A percentile compares a stretch with the other conserved stretches of the same genome.
phyloP scores from a whole-genome alignment of 1,140 invertebrate species.

The Amphibalanus amphitrite region DNA sequence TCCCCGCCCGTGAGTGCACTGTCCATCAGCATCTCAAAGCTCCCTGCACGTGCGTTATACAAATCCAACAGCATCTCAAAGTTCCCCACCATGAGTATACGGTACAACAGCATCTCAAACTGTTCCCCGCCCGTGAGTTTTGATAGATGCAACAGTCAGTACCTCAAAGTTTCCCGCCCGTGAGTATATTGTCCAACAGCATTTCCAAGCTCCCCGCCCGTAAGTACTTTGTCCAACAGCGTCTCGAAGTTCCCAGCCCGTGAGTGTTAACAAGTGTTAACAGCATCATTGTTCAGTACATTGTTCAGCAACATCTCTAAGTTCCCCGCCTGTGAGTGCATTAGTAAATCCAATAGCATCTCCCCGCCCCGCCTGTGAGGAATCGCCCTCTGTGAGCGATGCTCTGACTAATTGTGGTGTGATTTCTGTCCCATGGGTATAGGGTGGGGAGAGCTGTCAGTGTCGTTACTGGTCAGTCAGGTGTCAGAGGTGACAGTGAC shows the following conservation, averaged over 20 bases:
- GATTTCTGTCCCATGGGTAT: no score
- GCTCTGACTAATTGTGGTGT: no score
- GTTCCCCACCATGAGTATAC: no score
- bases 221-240: not conserved
- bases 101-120: conserved; percentile 91
- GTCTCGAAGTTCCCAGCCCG: not conserved
- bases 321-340: not conserved
- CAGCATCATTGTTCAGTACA: not conserved
- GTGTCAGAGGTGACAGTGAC: no score
- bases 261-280: not conserved
- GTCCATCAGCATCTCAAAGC: not conserved
- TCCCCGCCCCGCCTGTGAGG: not conserved
- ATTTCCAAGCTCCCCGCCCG: not conserved
- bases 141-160: not conserved
- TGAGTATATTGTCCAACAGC: not conserved
- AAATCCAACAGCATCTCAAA: not conserved
- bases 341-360: not conserved
- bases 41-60: not conserved
- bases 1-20: not conserved
- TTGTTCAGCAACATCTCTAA: not conserved
- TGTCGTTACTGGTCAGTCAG: no score
- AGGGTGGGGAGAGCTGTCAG: no score
- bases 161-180: not conserved
- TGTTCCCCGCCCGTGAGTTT: conserved; percentile 88
- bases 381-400: no score